Base-by-base conservation (phyloP, 2,797 vertebrate species). In the Sebastes matsubarae region DNA sequence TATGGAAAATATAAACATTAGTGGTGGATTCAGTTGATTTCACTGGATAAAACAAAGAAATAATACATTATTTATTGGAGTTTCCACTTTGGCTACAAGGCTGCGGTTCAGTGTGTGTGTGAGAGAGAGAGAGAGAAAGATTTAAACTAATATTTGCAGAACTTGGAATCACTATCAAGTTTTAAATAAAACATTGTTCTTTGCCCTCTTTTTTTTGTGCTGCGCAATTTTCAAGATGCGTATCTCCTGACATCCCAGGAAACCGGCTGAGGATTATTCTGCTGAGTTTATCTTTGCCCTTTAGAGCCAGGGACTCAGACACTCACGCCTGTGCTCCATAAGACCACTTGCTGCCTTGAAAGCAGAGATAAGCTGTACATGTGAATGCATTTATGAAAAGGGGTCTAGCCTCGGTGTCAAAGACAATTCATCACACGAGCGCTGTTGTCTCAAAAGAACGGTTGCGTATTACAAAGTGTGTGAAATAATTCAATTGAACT, bases 151-250 rank as follows among this genome's bases (percentile, higher is more conserved):
- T 86, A 81, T 79, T 86, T 68, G 82, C 81, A 57, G 52, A 73
- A 80, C 32, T 80, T 50, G 1, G 75, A 80, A 78, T 80, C 70
- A 2, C 81, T 77, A 75, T 86, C 59, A 54, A 54, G 55, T 78
- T 88, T 88, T 59, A 77, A 88, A 81, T 69, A 83, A 85, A 91
- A 80, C 82, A 84, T 60, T 85, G 46, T 69, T 82, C 64, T 79
- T 67, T 73, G 42, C 82, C 80, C 42, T 72, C 58, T 69, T 82
- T 54, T 74, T 58, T 54, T 75, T 58, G 66, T 85, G 81, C 75
- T 2, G 55, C 42, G 9, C 63, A 25, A 38, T 83, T 88, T 82
- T 63, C 50, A 50, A 72, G 68, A 87, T 87, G 54, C 46, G 32
- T 77, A 77, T 90, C 79, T 81, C 46, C 77, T 72, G 80, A 87